Evolutionary conservation across 2,797 vertebrate species (phyloP).

Genomic region (Falco concolor): DNA sequence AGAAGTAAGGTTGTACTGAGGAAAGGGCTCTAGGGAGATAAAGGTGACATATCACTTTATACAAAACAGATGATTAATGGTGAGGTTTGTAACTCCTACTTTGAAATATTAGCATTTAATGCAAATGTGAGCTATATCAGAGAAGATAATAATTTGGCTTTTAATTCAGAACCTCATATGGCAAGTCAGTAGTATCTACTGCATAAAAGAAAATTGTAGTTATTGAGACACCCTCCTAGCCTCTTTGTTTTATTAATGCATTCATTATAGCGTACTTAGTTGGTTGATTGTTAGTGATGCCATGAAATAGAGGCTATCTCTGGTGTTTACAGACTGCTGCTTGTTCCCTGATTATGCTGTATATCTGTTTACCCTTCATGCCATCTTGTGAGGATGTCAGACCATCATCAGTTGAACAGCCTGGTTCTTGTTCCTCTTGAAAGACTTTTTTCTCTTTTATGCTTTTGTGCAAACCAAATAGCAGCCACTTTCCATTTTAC

Average conservation of each 20-base stretch:
- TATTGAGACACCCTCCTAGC: background rate
- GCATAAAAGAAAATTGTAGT: background rate
- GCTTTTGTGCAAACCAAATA: conserved; percentile 33
- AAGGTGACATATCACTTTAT: background rate
- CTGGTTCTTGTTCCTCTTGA: conserved; percentile 17
- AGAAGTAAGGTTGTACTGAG: background rate
- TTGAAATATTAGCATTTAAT: background rate
- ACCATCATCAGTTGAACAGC: background rate
- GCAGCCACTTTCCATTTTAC: conserved; percentile 37
- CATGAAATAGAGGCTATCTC: background rate
- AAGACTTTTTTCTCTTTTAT: background rate
- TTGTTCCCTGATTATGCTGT: background rate
- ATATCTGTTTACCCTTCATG: background rate
- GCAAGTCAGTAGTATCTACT: background rate
- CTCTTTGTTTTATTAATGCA: background rate
- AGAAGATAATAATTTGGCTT: background rate
- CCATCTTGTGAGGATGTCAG: background rate
- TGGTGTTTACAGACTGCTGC: background rate
- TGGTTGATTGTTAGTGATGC: background rate
- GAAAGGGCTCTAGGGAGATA: background rate
- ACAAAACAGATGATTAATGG: background rate
- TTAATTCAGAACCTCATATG: background rate
- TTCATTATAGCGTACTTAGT: background rate
- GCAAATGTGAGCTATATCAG: background rate
- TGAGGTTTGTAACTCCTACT: background rate